These are phyloP conservation scores for Trematomus loennbergii DNA, from an alignment of 2,113 vertebrate genomes.

Conservation along the genomic window DNA sequence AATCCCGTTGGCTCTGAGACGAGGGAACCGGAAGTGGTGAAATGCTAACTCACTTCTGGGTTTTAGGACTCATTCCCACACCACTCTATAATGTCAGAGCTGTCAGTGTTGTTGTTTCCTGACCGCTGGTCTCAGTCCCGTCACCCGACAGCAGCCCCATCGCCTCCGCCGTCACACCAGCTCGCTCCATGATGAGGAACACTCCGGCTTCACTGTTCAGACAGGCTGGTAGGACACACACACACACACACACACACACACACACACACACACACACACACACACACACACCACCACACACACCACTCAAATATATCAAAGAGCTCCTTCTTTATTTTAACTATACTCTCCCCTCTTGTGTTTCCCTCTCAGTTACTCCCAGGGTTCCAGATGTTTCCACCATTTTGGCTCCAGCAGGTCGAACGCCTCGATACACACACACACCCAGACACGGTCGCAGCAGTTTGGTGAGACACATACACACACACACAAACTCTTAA, in stretches of 20 bases:
- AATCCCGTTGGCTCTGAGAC: no score
- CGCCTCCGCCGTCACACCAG: conserved; percentile 63
- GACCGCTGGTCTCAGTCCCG: conserved; percentile 69
- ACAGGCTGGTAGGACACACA: conserved; percentile 55
- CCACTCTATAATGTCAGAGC: not conserved
- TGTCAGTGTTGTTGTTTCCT: conserved; percentile 39
- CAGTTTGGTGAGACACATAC: conserved; percentile 50
- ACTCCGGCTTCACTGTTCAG: conserved; percentile 78
- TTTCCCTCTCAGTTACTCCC: conserved; percentile 67
- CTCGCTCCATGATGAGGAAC: conserved; percentile 60
- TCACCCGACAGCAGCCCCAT: conserved; percentile 59
- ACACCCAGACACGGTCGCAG: conserved; percentile 46
- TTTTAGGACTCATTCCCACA: no score
- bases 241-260: no score
- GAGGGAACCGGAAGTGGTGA: no score
- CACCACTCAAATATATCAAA: no score
- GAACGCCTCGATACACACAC: conserved; percentile 65
- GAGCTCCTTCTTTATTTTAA: not conserved
- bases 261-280: conserved; percentile 58
- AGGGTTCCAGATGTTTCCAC: conserved; percentile 73
- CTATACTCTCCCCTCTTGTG: not conserved
- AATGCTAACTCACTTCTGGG: no score
- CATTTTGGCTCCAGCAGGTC: conserved; percentile 65
- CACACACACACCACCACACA: conserved; percentile 59
- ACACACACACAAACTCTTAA: conserved; percentile 42